Percentiles rank a stretch among this genome's conserved stretches.
phyloP scores from a whole-genome alignment of 2,888 invertebrate genomes.

The Pimpla rufipes region DNA sequence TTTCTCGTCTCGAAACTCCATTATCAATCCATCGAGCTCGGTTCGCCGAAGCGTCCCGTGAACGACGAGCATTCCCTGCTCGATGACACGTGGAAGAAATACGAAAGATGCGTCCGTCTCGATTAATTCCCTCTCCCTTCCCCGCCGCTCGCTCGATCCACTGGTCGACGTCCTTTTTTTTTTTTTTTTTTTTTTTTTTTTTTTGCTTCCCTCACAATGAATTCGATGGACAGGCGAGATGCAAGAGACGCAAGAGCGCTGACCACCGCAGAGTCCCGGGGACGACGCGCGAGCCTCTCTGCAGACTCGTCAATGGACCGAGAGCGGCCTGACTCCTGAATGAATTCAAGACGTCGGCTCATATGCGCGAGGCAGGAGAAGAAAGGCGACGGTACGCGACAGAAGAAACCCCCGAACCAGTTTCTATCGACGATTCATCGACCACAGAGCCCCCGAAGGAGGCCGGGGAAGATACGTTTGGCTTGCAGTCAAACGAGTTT shows the following conservation, averaged over 20 bases:
- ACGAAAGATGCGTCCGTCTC: conserved; percentile 54
- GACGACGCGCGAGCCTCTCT: conserved; percentile 31
- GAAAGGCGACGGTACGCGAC: conserved; percentile 55
- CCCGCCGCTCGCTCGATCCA: conserved; percentile 41
- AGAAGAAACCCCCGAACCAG: conserved; percentile 59
- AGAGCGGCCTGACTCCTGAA: conserved; percentile 61
- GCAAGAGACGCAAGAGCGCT: background rate
- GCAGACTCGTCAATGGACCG: conserved; percentile 65
- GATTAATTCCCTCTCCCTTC: conserved; percentile 27
- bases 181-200: conserved; percentile 57
- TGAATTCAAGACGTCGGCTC: conserved; percentile 68
- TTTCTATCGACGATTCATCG: conserved; percentile 59
- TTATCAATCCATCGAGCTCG: conserved; percentile 48
- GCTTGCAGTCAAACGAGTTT: conserved; percentile 47
- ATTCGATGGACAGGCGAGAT: conserved; percentile 56
- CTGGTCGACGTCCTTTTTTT: conserved; percentile 28
- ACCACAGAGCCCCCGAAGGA: conserved; percentile 32
- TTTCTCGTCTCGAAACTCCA: conserved; percentile 53
- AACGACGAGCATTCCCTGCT: conserved; percentile 39
- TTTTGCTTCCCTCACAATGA: conserved; percentile 55
- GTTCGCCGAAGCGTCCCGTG: conserved; percentile 37
- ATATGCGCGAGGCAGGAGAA: conserved; percentile 33
- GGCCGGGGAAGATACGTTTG: conserved; percentile 23
- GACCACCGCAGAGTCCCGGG: conserved; percentile 45
- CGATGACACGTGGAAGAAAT: conserved; percentile 66